Base-by-base conservation (phyloP, 2,888 invertebrate species). In the Stenolophus ochropezus region DNA sequence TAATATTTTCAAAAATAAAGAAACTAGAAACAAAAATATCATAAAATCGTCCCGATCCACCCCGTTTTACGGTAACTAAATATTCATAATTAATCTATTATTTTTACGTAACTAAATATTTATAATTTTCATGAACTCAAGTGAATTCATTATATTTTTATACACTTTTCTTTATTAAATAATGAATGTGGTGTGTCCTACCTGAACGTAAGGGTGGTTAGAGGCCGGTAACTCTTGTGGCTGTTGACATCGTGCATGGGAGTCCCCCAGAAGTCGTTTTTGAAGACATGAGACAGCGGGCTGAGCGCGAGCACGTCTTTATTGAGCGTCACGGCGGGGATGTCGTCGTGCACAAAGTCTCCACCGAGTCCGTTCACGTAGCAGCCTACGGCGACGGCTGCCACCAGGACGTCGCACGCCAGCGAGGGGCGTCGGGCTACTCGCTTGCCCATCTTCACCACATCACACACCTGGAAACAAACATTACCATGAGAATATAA, bases 181-280 rank as follows among this genome's bases (percentile, higher is more conserved):
- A 33, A 33, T 33, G 4, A 47, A 53, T n/a, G 11, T 61, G 4
- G 14, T 20, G 3, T 14, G 5, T 27, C 93, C 93, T 89, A 96
- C 96, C 96, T 93, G 91, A 97, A 97, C 5, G 95, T 94, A 75
- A 96, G 90, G 71, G 94, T 94, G 14, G 96, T 96, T 84, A 97
- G 90, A 51, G 97, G 96, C 85, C 96, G 91, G 89, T 96, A 96
- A 76, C 96, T 96, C 91, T 96, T 96, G 90, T 96, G 97, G 86
- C 96, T 96, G 87, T 91, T 92, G 76, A 93, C 90, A 86, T 95
- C 94, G n/a, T 93, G 91, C 95, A 97, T 96, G 33, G 95, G 94
- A 78, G 94, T 95, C n/a, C 96, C 96, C 97, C 96, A 97, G 88
- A 96, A 97, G 89, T 97, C 97, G 88, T 96, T 94, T 85, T 91